Evolutionary conservation across 1,140 invertebrate genomes (phyloP), one percentile per base, ranked within the genome.

Genomic region (Cecropterus lyciades): DNA sequence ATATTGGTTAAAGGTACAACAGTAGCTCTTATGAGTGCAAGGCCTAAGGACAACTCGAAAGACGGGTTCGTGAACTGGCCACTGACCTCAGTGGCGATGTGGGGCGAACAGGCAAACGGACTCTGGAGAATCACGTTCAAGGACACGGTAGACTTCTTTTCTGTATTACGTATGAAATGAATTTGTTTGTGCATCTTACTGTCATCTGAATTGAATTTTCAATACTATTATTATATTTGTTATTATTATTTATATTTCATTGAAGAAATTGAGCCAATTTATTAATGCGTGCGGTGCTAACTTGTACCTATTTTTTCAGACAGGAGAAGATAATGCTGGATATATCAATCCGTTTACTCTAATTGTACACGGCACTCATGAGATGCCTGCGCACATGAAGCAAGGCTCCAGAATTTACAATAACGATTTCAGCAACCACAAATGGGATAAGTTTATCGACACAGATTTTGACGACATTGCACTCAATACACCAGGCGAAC

Each of bases 31-130:
- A 84, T 99, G 49, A 95, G 94, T 66, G 87, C 94, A 7, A 92
- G 98, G 72, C 93, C 93, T 27, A 84, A 94, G 42, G 98, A 99
- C 85, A 84, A 92, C 37, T 96, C 96, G 7, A 74, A 84, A 0
- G 92, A 94, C 7, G 97, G 97, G 10, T 98, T 98, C 81, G 85
- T 93, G 3, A 94, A 96, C 67, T 99, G 98, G 97, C 96, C 95
- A 42, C 97, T 99, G 82, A 97, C 97, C 93, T 97, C 97, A 0
- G 96, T 99, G 0, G 97, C 97, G 48, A 97, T 96, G 5, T 99
- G 98, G 98, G 98, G 97, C 8, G 98, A 99, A 91, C 90, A 95
- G 75, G 95, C 97, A 3, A 78, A 81, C 13, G 97, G 97, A 1
- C 82, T 91, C 14, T 99, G 98, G 98, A 94, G 75, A 0, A 79